Evolutionary conservation across 1,140 invertebrate genomes (phyloP).

Genomic region (Rhizoglyphus robini): DNA sequence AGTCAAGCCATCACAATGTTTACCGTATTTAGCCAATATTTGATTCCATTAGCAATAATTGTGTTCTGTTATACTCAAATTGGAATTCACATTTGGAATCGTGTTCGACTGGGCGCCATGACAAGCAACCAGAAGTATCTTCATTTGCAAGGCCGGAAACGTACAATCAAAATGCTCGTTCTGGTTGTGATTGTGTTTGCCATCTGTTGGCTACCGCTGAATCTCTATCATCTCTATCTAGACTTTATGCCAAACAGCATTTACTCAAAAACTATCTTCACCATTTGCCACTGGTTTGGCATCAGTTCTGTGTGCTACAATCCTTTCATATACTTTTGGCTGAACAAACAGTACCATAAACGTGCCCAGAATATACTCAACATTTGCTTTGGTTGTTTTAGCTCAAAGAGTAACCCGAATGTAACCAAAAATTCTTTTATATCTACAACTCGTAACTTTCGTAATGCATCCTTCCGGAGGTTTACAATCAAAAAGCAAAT

Average conservation of each 20-base stretch:
- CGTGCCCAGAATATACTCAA: not conserved
- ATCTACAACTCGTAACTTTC: no score
- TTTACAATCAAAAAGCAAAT: no score
- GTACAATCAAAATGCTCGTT: conserved; percentile 18
- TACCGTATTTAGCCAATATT: not conserved
- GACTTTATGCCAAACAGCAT: conserved; percentile 4
- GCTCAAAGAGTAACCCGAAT: no score
- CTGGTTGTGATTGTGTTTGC: conserved; percentile 13
- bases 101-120: conserved; percentile 12
- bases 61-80: conserved; percentile 10
- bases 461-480: no score
- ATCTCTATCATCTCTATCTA: not conserved
- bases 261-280: conserved; percentile 48
- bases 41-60: not conserved
- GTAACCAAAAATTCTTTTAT: no score
- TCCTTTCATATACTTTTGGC: conserved; percentile 90
- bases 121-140: not conserved
- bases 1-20: no score
- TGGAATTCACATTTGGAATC: conserved; percentile 17
- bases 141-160: not conserved
- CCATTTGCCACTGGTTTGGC: conserved; percentile 69
- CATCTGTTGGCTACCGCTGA: conserved; percentile 6
- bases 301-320: conserved; percentile 94
- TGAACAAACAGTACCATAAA: conserved; percentile 33
- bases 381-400: not conserved